Evolutionary conservation across 1,140 invertebrate genomes (phyloP), one percentile per base, ranked within the genome.

Genomic region (Bombus breviceps): DNA sequence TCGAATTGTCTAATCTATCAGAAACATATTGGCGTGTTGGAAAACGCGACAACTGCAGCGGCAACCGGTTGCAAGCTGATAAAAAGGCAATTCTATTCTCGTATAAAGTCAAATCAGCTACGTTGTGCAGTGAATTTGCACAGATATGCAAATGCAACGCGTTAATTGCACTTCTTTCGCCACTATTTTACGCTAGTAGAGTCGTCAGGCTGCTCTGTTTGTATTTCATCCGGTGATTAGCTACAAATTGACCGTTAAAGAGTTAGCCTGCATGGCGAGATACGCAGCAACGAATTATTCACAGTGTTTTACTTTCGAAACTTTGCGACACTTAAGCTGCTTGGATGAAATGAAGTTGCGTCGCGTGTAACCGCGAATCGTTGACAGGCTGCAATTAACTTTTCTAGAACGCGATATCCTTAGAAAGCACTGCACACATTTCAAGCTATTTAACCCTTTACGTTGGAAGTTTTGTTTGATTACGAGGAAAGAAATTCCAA

Each of bases 221-320:
- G 32, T 25, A 68, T 25, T n/a, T 80, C 32, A 28, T 39, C 32
- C 39, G 62, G 41, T 47, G 41, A 71, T 81, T 57, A 81, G 25
- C 32, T 47, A 22, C 43, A 81, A 81, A 81, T 53, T 71, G 78
- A 71, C 66, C 78, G 78, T 81, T 47, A 39, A 81, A 71, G 34
- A 71, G n/a, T 71, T n/a, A 53, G 34, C 22, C 66, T 39, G 78
- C 66, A 43, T 39, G n/a, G 66, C 43, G 5, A 53, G 66, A 43
- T 66, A 34, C n/a, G 41, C 25, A 28, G 22, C 39, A 18, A 41
- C n/a, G 59, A 78, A 78, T 78, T 39, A 53, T 53, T 81, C 37
- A 43, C 39, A 39, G 2, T 3, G 34, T 6, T 22, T 53, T n/a
- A 37, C 41, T 28, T 53, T 71, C 12, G 34, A 39, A 57, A 47